Evolutionary conservation across 1,140 invertebrate species (phyloP).

Genomic region (Drosophila asahinai): DNA sequence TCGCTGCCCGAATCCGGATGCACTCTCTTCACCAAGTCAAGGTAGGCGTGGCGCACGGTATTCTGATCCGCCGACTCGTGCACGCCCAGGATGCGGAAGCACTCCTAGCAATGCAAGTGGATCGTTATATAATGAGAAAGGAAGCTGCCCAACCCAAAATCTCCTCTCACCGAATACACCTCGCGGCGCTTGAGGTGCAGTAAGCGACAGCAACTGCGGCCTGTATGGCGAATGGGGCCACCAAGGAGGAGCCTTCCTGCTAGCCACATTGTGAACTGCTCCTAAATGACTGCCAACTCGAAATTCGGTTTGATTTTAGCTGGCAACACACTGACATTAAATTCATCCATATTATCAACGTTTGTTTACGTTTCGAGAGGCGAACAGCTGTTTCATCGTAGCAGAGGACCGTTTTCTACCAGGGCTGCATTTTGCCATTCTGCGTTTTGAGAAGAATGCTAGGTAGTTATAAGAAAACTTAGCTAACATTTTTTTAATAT

Average conservation of each 20-base stretch:
- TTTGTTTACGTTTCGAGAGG: slow-evolving; percentile 24
- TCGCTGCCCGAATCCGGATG: slow-evolving; percentile 92
- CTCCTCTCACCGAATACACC: slow-evolving; percentile 51
- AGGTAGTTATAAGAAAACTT: too few relatives aligned
- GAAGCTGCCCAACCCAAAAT: not conserved
- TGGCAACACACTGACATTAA: slow-evolving; percentile 9
- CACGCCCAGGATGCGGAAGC: slow-evolving; percentile 89
- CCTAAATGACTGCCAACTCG: not conserved
- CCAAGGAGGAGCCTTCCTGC: slow-evolving; percentile 7
- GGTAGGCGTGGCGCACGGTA: slow-evolving; percentile 89
- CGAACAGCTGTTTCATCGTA: slow-evolving; percentile 12
- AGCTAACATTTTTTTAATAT: too few relatives aligned
- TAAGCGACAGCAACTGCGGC: slow-evolving; percentile 2
- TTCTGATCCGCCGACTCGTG: slow-evolving; percentile 89
- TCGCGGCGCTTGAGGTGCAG: slow-evolving; percentile 62
- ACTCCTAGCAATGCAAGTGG: slow-evolving; percentile 86
- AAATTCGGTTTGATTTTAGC: not conserved
- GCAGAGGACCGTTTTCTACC: not conserved
- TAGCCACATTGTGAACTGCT: slow-evolving; percentile 24
- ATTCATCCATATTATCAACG: slow-evolving; percentile 1
- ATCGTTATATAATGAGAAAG: not conserved
- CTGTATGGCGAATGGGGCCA: not conserved
- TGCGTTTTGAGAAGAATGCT: too few relatives aligned
- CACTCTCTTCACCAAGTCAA: slow-evolving; percentile 91
- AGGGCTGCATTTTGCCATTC: not conserved